Evolutionary conservation across 30 jellyfish, hydroid and myxozoan genomes (phyloP), one percentile per base, ranked within the genome.

Genomic region (Catostylus mosaicus): DNA sequence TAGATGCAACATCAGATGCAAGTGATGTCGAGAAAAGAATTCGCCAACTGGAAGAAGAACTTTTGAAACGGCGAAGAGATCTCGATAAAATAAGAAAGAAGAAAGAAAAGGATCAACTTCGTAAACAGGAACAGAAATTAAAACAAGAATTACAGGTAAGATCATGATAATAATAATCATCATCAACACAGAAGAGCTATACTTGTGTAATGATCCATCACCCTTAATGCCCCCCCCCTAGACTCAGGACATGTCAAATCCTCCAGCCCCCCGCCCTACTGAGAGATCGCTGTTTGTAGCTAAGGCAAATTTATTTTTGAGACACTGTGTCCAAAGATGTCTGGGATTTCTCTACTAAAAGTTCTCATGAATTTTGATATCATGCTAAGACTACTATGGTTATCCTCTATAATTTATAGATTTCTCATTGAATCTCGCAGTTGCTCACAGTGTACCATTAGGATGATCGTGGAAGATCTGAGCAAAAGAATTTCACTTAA

Each of bases 21-120:
- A 95, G 99, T 67, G 99, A 95, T 75, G 70, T 89, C 30, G 99
- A 95, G 67, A 93, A 85, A 72, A 92, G 99, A 45, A 89, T 95
- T 46, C 73, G 87, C 18, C 95, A 96, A 48, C 84, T 95, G 67
- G 97, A 95, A 80, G 90, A 89, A n/a, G 95, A 95, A 66, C 76
- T 95, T 29, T 34, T 51, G 60, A 66, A 56, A 52, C 67, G 97
- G 38, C 72, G 90, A 27, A 74, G 69, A 43, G 97, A 95, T 34
- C 72, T 95, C 67, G 94, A 95, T 32, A 88, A 89, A 20, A 52
- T 95, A 33, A 95, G 99, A 45, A 95, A 62, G 75, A 84, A 61
- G 54, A 95, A 88, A 68, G 99, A 95, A 40, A 84, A 79, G 65
- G 99, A 95, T 36, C 83, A 59, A 37, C 82, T 95, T 30, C 87